Base-by-base conservation (phyloP, 2,888 invertebrate species). In the Crioceris asparagi region DNA sequence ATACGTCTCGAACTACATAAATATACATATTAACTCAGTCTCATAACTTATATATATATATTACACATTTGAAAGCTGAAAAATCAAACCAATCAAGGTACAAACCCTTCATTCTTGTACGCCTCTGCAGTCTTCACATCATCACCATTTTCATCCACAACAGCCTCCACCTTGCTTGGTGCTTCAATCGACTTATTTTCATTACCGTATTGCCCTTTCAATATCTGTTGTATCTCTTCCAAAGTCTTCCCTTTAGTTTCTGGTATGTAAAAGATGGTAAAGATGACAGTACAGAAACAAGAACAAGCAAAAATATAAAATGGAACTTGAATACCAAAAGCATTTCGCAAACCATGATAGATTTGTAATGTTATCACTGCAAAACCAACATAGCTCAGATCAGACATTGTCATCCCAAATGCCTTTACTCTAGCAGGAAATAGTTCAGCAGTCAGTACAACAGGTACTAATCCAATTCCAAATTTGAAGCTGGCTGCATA, bases 371-470 rank as follows among this genome's bases (percentile, higher is more conserved):
- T 59, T 7, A 62, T 52, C 2, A 61, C 48, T 2, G 60, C 59
- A 45, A 61, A 61, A 8, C 58, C 49, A 2, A 64, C 58, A 39
- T 63, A 65, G 49, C 58, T 54, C 2, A 56, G 53, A 38, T 65
- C 64, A 1, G 64, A 56, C 25, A 62, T 40, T 1, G 65, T 62
- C 63, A 64, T 64, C 3, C 64, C 65, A 42, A 61, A 55, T 1
- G 64, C 65, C 52, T 65, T 65, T 12, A 64, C 56, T 39, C 56
- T 60, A 3, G 65, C 62, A 1, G 65, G 63, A 43, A 65, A 65
- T 8, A 65, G 38, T 44, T 65, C 65, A 0, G 61, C 63, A 4
- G 63, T 63, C 35, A 63, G 48, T 1, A 65, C 61, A 17, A 64
- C 61, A 0, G 65, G 64, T 3, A 65, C 61, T 31, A 61, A 52